These are phyloP conservation scores for Rynchops niger DNA, from an alignment of 2,113 vertebrate genomes.

Conservation along the genomic window DNA sequence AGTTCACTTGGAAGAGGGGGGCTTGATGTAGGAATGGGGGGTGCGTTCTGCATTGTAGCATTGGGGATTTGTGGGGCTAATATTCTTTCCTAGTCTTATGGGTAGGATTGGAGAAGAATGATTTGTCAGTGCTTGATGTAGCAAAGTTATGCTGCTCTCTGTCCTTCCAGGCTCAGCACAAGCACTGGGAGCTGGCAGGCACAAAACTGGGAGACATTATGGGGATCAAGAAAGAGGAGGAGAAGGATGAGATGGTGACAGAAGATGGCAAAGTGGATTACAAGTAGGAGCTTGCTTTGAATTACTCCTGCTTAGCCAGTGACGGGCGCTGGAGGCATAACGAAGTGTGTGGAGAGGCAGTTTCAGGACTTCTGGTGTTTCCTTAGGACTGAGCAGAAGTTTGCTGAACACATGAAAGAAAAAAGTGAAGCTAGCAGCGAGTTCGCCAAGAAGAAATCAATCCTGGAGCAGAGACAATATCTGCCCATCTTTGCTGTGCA, in stretches of 20 bases:
- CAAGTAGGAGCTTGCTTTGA: conserved; percentile 74
- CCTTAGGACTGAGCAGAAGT: conserved; percentile 93
- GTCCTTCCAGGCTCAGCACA: conserved; percentile 90
- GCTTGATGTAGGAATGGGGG: neutral
- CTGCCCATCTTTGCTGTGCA: conserved; percentile 96
- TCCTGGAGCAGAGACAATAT: conserved; percentile 95
- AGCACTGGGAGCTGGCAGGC: conserved; percentile 98
- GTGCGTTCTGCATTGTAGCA: neutral
- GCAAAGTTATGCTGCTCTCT: neutral
- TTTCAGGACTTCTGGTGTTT: neutral
- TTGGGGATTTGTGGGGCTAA: neutral
- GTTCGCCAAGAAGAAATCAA: conserved; percentile 93
- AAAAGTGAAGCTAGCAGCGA: conserved; percentile 94
- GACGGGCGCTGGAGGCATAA: fast-evolving
- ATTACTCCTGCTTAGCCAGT: neutral
- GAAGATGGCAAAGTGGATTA: conserved; percentile 97
- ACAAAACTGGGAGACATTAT: conserved; percentile 98
- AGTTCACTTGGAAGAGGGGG: neutral
- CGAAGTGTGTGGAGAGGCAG: neutral
- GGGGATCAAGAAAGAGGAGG: conserved; percentile 94
- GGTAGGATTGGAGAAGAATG: neutral
- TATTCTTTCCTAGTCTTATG: neutral
- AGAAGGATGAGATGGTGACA: conserved; percentile 77
- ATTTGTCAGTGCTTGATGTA: neutral
- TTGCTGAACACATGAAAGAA: conserved; percentile 97